Base-by-base conservation (phyloP, 2,888 invertebrate genomes). In the Strigamia maritima region DNA sequence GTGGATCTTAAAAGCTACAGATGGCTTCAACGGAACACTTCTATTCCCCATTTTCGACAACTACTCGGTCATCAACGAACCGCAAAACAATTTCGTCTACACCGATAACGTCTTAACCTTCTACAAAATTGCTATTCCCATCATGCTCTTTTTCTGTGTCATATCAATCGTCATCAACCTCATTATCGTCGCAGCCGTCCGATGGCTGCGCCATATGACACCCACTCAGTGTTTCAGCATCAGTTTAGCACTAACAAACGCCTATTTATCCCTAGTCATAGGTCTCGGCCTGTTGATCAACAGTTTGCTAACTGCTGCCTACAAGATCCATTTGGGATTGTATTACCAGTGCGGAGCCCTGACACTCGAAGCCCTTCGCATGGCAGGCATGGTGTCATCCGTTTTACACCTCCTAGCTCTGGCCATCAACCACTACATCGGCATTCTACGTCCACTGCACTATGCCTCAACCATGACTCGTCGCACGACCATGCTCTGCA, bases 351-450 rank as follows among this genome's bases (percentile, higher is more conserved):
- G 86, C 79, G 79, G 83, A 60, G 78, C 81, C 10, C 82, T 87
- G 75, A 83, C 83, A 1, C 75, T 87, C 35, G 87, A 87, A 83
- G 86, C 85, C 2, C 84, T 87, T 76, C 85, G 91, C 80, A 85
- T 90, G 79, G 89, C 89, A 22, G 90, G 89, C 2, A 87, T 91
- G 79, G 87, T 91, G 70, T 89, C 90, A 22, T 90, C 90, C 0
- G 90, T 91, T 14, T 86, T 89, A 70, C 91, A 91, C 83, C 87
- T 92, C 2, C 85, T 90, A 49, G 89, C 90, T 0, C 85, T 92
- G 35, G 90, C 91, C 38, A 85, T 90, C 79, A 91, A 91, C 85
- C 91, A 92, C 84, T 91, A 91, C 85, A 86, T 91, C 60, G 91
- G 91, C 22, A 90, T 90, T 80, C 86, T 88, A 2, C 85, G 86